Evolutionary conservation across 2,113 vertebrate genomes (phyloP), one percentile per base, ranked within the genome.

Genomic region (Poeciliopsis retropinna): DNA sequence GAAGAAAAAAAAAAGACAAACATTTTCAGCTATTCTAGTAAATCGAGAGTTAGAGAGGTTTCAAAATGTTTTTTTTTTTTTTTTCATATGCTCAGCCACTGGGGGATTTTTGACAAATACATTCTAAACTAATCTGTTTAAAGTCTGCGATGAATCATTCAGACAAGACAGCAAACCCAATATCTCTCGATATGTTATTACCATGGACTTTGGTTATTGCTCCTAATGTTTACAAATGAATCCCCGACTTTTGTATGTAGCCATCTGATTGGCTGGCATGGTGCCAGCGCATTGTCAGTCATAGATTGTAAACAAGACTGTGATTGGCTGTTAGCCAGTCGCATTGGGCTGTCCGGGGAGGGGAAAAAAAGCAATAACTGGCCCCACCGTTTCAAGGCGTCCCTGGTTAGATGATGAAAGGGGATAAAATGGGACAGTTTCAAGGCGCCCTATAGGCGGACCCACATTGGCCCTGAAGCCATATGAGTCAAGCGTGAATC

Each of bases 241-340:
- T 28, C 67, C 30, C 66, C 19, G 44, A 66, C 64, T 64, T 39
- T n/a, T 80, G 78, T 82, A 78, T 86, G 81, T 4, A 2, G 10
- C 54, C n/a, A 22, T 83, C 47, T 82, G 94, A 97, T 97, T 98
- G 96, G 96, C 76, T 96, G 96, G 96, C 94, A 71, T 28, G 4
- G 70, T 34, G 94, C 96, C 96, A 96, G 89, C 86, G 81, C 82
- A 91, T 94, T 96, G 97, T 95, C 97, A 95, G 94, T 97, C 96
- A 97, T 91, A 75, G 93, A 96, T 95, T 97, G 96, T 98, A 97
- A 98, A 98, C 96, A 97, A 97, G 95, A 89, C 93, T 95, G 95
- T 95, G 96, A 98, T 98, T 98, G 97, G 97, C 95, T 95, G 95
- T 90, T 94, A 91, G 95, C 96, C 96, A 97, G 96, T 96, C 96